Evolutionary conservation across 1,140 invertebrate species (phyloP), one percentile per base, ranked within the genome.

Genomic region (Carposina sasakii): DNA sequence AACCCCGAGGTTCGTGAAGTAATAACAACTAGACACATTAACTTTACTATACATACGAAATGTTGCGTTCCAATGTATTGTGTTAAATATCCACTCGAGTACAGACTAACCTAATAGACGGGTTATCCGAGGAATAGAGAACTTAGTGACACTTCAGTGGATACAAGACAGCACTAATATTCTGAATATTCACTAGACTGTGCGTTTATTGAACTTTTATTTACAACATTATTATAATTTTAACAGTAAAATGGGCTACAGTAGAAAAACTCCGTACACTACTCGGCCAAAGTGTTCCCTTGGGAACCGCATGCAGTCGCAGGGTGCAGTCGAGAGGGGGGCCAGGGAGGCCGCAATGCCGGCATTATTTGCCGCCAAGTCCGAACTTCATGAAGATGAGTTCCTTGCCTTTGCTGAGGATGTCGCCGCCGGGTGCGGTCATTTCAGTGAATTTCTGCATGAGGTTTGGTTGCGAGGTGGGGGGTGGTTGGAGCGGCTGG

Each of bases 371-470:
- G 56, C 89, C 89, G 63, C 92, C 93, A 54, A 95, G 87, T 41
- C 94, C 94, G 71, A 96, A 96, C 87, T 95, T 95, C 89, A 95
- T 95, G 81, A 96, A 96, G 69, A 95, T 94, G 26, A 94, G 88
- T 85, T 95, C 94, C 85, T 96, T 95, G 57, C 94, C 94, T 84
- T 96, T 96, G 59, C 94, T 94, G 26, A 95, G 86, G 48, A 95
- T 93, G 65, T 94, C 93, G 42, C 92, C 92, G 39, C 92, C 92
- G 51, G 91, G 91, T 30, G 91, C 92, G 16, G 91, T 91, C 82
- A 94, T 93, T 68, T 94, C 93, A 46, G 90, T 89, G 61, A 94
- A 89, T 67, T 93, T 94, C 71, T 93, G 91, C 92, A 93, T 93
- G 36, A 94, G 86, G 76, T 93, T 93, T 13, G 91, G 90, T 43